Conservation (phyloP, 23 tunicate species). For the Aplidium turbinatum region DNA sequence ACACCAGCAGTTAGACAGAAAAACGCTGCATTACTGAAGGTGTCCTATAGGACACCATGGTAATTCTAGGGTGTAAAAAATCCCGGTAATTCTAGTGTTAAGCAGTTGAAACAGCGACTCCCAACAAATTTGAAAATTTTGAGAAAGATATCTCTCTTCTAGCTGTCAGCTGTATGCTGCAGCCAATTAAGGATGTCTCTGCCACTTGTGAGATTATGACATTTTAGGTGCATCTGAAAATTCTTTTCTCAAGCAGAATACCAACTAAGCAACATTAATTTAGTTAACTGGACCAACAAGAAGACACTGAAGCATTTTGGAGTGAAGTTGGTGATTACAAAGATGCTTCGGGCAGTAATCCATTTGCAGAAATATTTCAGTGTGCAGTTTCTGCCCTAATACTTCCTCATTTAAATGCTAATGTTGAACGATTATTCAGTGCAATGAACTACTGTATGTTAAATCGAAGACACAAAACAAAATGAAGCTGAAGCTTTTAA, state of each 20-base stretch:
- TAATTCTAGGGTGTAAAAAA: too few species aligned
- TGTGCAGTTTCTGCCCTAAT: neutral
- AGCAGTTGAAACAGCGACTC: neutral
- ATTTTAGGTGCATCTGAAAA: neutral
- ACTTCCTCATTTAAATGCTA: neutral
- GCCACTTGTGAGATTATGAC: neutral
- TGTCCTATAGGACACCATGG: too few species aligned
- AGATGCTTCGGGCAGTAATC: neutral
- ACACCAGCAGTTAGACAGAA: too few species aligned
- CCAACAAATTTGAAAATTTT: neutral
- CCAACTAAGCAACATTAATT: neutral
- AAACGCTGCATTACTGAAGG: too few species aligned
- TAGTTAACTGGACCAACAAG: neutral
- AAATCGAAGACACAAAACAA: neutral
- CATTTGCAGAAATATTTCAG: neutral
- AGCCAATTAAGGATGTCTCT: neutral
- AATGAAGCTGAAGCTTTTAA: neutral
- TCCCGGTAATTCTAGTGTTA: too few species aligned
- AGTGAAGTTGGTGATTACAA: slow-evolving; percentile 2
- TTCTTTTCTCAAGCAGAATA: neutral
- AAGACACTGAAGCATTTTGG: neutral
- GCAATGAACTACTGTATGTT: neutral
- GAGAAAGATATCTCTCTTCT: neutral
- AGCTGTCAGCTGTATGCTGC: neutral
- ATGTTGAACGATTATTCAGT: neutral